These are phyloP conservation scores for Dendrocopos noguchii DNA, from an alignment of 2,113 vertebrate species.

Conservation along the genomic window DNA sequence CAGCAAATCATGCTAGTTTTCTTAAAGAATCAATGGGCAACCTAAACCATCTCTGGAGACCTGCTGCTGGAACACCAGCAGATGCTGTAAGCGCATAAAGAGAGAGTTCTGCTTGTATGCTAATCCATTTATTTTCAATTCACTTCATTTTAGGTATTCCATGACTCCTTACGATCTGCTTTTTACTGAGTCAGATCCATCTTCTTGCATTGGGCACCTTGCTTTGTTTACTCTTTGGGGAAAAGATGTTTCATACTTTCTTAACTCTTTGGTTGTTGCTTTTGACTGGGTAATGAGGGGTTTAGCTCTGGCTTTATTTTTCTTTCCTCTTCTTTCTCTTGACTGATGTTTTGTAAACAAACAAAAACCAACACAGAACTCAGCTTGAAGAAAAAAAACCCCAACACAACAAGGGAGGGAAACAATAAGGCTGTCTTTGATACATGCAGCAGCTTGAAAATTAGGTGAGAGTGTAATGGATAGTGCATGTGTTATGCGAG, in stretches of 20 bases:
- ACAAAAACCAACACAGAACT: no score
- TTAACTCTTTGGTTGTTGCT: not conserved
- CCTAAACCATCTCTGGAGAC: not conserved
- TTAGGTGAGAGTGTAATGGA: constrained; percentile 4
- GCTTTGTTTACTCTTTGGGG: not conserved
- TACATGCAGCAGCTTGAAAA: constrained; percentile 47
- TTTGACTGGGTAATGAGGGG: not conserved
- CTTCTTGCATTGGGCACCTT: not conserved
- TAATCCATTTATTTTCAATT: not conserved
- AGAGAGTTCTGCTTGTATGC: not conserved
- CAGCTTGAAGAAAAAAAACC: not conserved
- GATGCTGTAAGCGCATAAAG: not conserved
- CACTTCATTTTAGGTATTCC: not conserved
- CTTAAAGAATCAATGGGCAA: not conserved
- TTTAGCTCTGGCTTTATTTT: not conserved
- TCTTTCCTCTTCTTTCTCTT: not conserved
- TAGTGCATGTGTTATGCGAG: not conserved
- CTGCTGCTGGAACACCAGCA: not conserved
- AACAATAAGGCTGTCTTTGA: not conserved
- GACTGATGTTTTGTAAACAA: not conserved
- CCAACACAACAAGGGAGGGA: not conserved
- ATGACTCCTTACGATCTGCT: not conserved
- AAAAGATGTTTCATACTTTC: not conserved
- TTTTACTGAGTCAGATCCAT: not conserved
- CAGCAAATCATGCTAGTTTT: not conserved